Base-by-base conservation (phyloP, 2,113 vertebrate species). In the Probosciger aterrimus region DNA sequence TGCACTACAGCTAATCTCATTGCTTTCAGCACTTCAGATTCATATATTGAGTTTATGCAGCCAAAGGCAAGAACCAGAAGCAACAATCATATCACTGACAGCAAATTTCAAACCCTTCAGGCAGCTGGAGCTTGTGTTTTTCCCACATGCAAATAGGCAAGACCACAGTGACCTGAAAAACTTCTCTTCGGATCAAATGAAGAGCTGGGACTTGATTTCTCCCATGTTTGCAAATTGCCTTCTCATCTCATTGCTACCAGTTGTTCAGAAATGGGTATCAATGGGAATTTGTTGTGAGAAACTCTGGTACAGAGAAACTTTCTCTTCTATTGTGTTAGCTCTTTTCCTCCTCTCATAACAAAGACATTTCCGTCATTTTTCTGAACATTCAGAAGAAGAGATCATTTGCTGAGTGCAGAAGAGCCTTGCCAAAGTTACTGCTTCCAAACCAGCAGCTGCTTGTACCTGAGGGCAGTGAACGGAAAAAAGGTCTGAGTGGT, bases 201-300 rank as follows among this genome's bases (percentile, higher is more conserved):
- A 85, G 84, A 94, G 30, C 25, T 71, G n/a, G 52, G 59, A 39
- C 25, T 82, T 80, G 62, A 85, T 94, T 97, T 96, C 67, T 62
- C n/a, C 39, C 28, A 50, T 47, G 18, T 35, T 83, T 97, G 73
- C 92, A 86, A 95, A 93, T 85, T 43, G 82, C 33, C n/a, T 43
- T 73, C 92, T 92, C 62, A 63, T 73, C 85, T 84, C 77, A 67
- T 17, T 90, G 47, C 93, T 92, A 76, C 25, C 14, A 20, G 62
- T 39, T 97, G 78, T 90, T 97, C 59, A 90, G 65, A 95, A 97
- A 95, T 59, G 79, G 60, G 67, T 69, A 96, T 86, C 5, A 10
- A 77, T 84, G 63, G 83, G 49, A 55, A 39, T 96, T 90, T 91
- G 41, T 70, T 81, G 39, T 74, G 74, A 55, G 62, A 76, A 85